Evolutionary conservation across 1,140 invertebrate species (phyloP).

Genomic region (Gyrodactylus salaris): DNA sequence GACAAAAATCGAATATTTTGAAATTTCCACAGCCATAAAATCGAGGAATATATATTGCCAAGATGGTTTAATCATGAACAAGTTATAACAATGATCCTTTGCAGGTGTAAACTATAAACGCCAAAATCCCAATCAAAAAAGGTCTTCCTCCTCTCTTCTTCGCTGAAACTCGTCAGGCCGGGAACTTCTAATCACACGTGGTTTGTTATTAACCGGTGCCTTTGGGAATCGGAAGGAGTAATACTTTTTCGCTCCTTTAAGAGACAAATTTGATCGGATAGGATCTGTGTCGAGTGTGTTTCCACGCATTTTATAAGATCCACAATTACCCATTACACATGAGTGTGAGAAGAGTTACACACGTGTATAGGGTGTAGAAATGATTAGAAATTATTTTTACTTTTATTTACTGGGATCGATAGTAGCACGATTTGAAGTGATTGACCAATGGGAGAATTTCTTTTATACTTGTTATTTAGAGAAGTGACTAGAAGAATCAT

Average conservation of each 20-base stretch:
- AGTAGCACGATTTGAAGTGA: neutral
- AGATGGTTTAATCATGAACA: no score
- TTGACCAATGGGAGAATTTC: neutral
- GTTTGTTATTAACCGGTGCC: no score
- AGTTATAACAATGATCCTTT: no score
- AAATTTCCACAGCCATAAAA: no score
- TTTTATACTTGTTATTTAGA: neutral
- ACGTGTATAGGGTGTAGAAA: neutral
- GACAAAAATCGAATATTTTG: no score
- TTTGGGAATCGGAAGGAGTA: neutral
- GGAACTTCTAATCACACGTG: no score
- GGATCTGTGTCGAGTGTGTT: neutral
- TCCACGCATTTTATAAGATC: neutral
- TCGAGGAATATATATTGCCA: no score
- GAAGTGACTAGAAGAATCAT: neutral
- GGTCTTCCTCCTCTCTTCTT: no score
- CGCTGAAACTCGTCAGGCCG: no score
- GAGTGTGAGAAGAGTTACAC: no score
- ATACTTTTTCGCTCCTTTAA: neutral
- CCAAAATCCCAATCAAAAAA: no score
- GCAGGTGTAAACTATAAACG: no score
- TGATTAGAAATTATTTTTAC: neutral
- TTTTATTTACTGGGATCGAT: neutral
- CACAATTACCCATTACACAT: neutral
- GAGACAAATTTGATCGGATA: neutral